These are phyloP conservation scores for Malacosoma neustria DNA, from an alignment of 2,888 invertebrate genomes.

Conservation along the genomic window DNA sequence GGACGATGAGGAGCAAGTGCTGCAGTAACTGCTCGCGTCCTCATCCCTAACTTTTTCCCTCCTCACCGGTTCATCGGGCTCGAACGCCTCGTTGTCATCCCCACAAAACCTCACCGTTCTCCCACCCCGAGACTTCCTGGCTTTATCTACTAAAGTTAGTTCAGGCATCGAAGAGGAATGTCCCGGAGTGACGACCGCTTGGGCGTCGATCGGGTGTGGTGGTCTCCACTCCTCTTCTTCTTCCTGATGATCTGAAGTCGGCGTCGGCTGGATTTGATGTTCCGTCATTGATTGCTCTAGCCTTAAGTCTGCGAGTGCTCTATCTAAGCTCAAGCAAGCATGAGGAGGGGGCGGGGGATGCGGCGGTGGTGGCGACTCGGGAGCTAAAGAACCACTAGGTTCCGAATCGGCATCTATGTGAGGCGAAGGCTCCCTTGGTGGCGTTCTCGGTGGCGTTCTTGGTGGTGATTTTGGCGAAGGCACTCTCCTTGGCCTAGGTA, in stretches of 20 bases:
- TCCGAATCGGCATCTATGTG: slow-evolving; percentile 78
- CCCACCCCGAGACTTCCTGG: slow-evolving; percentile 47
- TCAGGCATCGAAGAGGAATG: slow-evolving; percentile 70
- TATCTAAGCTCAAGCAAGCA: slow-evolving; percentile 58
- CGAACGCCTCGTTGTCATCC: slow-evolving; percentile 64
- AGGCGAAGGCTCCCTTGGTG: slow-evolving; percentile 72
- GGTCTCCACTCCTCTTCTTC: slow-evolving; percentile 67
- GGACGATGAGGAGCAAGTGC: slow-evolving; percentile 93
- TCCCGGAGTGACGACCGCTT: slow-evolving; percentile 66
- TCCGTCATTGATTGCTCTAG: slow-evolving; percentile 81
- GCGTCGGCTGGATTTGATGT: slow-evolving; percentile 77
- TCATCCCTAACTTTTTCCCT: slow-evolving; percentile 64
- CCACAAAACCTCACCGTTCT: slow-evolving; percentile 62
- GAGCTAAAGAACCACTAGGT: slow-evolving; percentile 69
- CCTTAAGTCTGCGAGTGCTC: slow-evolving; percentile 67
- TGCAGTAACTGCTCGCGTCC: slow-evolving; percentile 85
- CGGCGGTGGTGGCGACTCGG: slow-evolving; percentile 68
- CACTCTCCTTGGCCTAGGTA: slow-evolving; percentile 69
- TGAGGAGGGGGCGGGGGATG: slow-evolving; percentile 61
- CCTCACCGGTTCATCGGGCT: slow-evolving; percentile 53
- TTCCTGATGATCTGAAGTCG: slow-evolving; percentile 40
- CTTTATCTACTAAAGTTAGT: slow-evolving; percentile 60
- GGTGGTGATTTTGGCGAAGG: slow-evolving; percentile 76
- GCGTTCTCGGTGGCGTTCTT: slow-evolving; percentile 76
- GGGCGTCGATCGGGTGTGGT: slow-evolving; percentile 66